Evolutionary conservation across 1,140 invertebrate species (phyloP).

Genomic region (Neodiprion lecontei): DNA sequence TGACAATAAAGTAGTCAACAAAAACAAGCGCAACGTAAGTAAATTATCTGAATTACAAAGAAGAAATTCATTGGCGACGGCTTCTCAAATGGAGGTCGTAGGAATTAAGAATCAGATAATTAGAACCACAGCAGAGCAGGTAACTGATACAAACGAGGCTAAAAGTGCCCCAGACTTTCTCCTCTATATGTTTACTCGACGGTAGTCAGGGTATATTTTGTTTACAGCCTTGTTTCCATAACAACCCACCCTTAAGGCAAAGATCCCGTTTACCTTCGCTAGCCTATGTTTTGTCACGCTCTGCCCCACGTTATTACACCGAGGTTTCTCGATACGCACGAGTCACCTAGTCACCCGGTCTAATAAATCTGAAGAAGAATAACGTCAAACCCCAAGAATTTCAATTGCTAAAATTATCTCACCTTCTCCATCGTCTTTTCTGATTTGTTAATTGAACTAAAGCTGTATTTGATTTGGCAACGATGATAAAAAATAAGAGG

Average conservation of each 20-base stretch:
- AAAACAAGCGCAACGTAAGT: background rate
- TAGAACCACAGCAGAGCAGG: constrained; percentile 24
- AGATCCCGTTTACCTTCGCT: constrained; percentile 21
- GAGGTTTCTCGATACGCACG: constrained; percentile 10
- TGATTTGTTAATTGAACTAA: no score
- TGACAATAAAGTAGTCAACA: background rate
- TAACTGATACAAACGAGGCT: constrained; percentile 34
- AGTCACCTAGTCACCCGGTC: background rate
- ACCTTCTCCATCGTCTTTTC: no score
- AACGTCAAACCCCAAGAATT: no score
- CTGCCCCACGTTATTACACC: constrained; percentile 17
- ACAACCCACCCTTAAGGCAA: constrained; percentile 28
- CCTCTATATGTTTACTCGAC: constrained; percentile 35
- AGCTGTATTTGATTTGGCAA: background rate
- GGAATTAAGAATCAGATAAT: constrained; percentile 31
- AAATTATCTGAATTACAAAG: constrained; percentile 11
- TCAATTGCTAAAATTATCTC: no score
- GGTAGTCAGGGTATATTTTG: constrained; percentile 43
- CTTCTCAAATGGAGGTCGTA: constrained; percentile 16
- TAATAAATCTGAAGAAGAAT: no score
- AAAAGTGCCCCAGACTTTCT: constrained; percentile 14
- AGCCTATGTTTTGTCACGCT: constrained; percentile 29
- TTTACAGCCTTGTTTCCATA: constrained; percentile 44
- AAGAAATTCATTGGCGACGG: constrained; percentile 2
- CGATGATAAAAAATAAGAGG: background rate